These are phyloP conservation scores for Steinernema carpocapsae DNA, from an alignment of 2,888 invertebrate species.

Conservation along the genomic window DNA sequence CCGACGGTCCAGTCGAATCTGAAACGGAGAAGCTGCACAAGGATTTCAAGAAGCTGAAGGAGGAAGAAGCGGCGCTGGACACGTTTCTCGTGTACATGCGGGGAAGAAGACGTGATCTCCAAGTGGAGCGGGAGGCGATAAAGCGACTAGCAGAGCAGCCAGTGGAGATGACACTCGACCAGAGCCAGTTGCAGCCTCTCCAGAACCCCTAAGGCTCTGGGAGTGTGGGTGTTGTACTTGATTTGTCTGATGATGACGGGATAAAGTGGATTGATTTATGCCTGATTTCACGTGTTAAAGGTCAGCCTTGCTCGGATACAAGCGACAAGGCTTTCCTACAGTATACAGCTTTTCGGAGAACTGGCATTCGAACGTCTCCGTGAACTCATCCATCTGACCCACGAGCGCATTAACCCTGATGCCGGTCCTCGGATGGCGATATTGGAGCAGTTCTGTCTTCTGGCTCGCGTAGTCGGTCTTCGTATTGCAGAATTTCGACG, in stretches of 20 bases:
- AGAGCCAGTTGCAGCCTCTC: no score
- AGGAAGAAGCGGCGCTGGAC: slow-evolving; percentile 29
- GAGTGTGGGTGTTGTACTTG: no score
- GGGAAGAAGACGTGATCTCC: slow-evolving; percentile 6
- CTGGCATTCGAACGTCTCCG: not conserved
- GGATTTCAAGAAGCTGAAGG: slow-evolving; percentile 21
- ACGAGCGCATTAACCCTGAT: not conserved
- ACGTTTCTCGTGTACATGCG: slow-evolving; percentile 18
- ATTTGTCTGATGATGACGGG: no score
- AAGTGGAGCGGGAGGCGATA: not conserved
- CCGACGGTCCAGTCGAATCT: no score
- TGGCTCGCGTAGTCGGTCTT: not conserved
- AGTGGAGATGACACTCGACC: no score
- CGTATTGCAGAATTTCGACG: slow-evolving; percentile 24
- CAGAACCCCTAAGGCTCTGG: no score
- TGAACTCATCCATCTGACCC: not conserved
- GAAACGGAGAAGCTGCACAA: not conserved
- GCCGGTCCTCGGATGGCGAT: not conserved
- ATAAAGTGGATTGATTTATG: not conserved
- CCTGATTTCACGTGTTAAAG: not conserved
- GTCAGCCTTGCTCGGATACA: not conserved
- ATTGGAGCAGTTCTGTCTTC: not conserved
- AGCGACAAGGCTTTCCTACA: not conserved
- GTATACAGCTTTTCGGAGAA: not conserved
- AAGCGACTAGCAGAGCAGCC: not conserved